These are phyloP conservation scores for Ostrea edulis DNA, from an alignment of 1,140 invertebrate species.

Conservation along the genomic window DNA sequence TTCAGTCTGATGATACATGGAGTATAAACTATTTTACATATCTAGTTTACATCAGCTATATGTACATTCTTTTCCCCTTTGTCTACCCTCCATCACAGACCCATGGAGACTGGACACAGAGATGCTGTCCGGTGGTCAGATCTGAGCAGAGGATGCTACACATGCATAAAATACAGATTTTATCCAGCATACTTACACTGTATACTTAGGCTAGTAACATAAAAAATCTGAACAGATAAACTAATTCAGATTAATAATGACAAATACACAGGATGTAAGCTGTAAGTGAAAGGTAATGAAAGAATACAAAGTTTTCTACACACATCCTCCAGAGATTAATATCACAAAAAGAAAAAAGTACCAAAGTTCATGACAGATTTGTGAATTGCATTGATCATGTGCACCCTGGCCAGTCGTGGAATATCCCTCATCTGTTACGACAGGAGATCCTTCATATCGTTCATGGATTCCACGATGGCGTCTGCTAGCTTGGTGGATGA, in stretches of 20 bases:
- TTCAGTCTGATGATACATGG: no score
- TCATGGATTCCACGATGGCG: conserved; percentile 54
- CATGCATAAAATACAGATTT: no score
- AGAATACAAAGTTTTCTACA: no score
- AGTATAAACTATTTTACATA: no score
- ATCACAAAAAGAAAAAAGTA: conserved; percentile 9
- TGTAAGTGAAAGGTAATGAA: no score
- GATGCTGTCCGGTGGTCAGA: no score
- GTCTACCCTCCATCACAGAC: no score
- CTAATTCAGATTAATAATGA: neutral
- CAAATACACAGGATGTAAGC: neutral
- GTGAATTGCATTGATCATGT: conserved; percentile 15
- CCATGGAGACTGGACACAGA: no score
- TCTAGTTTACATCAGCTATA: no score
- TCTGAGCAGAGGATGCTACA: no score
- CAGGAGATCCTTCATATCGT: conserved; percentile 54
- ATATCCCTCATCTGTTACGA: conserved; percentile 24
- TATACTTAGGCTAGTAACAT: neutral
- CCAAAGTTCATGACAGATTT: conserved; percentile 12
- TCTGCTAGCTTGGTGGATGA: conserved; percentile 55
- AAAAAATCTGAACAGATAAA: neutral
- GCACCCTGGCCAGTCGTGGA: conserved; percentile 3
- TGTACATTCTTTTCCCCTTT: no score
- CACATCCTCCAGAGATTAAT: neutral
- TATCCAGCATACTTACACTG: no score